Conservation (phyloP, 2,113 vertebrate genomes). For the Megatriorchis doriae region DNA sequence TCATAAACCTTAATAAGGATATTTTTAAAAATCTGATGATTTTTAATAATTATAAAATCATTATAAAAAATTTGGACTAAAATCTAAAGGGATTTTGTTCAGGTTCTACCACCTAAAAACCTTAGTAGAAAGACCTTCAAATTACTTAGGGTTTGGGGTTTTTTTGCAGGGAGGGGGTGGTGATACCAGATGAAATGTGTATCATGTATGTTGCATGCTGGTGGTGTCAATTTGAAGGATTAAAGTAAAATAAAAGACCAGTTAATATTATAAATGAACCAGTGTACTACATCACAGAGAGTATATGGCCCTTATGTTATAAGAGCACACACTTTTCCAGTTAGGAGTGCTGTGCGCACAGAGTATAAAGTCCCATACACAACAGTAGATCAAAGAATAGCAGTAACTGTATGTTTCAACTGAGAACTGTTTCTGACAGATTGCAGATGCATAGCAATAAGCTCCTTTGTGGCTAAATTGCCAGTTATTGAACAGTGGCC, state of each 20-base stretch:
- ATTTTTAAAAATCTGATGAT: rapidly evolving
- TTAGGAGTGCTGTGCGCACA: neutral
- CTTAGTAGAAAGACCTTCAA: neutral
- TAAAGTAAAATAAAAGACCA: neutral
- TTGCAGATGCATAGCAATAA: slow-evolving; percentile 19
- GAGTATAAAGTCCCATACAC: neutral
- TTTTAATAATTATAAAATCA: neutral
- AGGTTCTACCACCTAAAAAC: neutral
- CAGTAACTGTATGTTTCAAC: slow-evolving; percentile 28
- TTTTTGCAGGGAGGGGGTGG: rapidly evolving
- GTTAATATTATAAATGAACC: neutral
- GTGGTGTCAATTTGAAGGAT: neutral
- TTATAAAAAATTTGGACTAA: neutral
- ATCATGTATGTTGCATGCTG: neutral
- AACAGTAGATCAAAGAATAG: slow-evolving; percentile 36
- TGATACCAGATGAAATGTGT: neutral
- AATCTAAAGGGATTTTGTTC: neutral
- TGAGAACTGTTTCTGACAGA: slow-evolving; percentile 57
- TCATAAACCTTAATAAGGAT: neutral
- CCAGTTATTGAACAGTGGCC: slow-evolving; percentile 46
- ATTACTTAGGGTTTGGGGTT: neutral
- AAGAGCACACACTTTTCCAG: neutral
- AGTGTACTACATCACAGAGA: neutral
- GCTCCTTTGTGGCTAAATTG: slow-evolving; percentile 15
- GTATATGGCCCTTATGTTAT: neutral